These are phyloP conservation scores for Mirounga angustirostris DNA, from an alignment of 2,113 vertebrate species.

Conservation along the genomic window DNA sequence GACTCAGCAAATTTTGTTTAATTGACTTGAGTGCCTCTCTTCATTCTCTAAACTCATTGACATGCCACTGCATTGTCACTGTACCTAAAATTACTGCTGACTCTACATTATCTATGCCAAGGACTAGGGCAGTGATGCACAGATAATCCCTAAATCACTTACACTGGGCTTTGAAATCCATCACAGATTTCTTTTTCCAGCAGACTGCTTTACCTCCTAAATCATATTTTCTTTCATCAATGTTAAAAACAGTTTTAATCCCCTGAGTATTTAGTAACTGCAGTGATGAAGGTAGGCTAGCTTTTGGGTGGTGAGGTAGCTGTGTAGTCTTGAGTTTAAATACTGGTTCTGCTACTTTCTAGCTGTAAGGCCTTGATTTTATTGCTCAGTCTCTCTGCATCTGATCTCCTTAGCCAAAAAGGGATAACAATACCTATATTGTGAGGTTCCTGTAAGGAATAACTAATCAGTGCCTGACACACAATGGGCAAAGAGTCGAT, in stretches of 20 bases:
- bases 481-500: background rate
- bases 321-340: background rate
- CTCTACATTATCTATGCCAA: background rate
- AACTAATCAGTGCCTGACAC: background rate
- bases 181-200: background rate
- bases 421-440: background rate
- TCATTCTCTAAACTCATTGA: background rate
- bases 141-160: background rate
- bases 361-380: background rate
- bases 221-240: slow-evolving; percentile 23
- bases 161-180: background rate
- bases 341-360: slow-evolving; percentile 21
- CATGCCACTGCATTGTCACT: background rate
- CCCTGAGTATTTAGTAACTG: background rate
- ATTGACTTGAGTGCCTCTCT: background rate
- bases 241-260: slow-evolving; percentile 55
- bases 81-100: background rate
- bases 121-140: background rate
- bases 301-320: background rate
- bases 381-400: background rate
- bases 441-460: background rate
- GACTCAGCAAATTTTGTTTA: background rate
- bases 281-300: background rate
- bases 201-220: slow-evolving; percentile 36
- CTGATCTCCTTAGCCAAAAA: background rate